Base-by-base conservation (phyloP, 2,113 vertebrate genomes). In the Eptesicus fuscus region DNA sequence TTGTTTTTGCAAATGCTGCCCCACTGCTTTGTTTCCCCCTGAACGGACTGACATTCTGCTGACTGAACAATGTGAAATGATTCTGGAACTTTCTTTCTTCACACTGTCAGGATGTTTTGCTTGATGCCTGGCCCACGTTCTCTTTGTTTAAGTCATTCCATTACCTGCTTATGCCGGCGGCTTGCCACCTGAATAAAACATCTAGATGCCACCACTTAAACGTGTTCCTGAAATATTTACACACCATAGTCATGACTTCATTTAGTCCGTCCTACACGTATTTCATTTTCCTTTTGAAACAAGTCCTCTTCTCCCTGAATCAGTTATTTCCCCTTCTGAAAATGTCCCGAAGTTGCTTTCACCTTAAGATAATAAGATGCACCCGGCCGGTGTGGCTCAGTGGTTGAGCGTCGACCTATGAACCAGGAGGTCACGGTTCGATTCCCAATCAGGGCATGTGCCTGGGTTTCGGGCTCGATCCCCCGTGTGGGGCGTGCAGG, bases 141-240 rank as follows among this genome's bases (percentile, higher is more conserved):
- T 87, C 61, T 37, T 56, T 56, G 70, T 71, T 94, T 37, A 10
- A 35, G 53, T 73, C 82, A 85, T 78, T 88, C 78, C 16, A 10
- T 95, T 76, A 82, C 32, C 92, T 35, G 30, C 61, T 84, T 70
- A 30, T 0, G 4, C 92, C 6, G 7, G 59, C 92, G 59, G 61
- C 59, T 53, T 47, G 47, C 44, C 61, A 83, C 77, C 69, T 83
- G 85, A 61, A 79, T 83, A 94, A 90, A 95, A 85, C 63, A 82
- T 88, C 37, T 28, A 73, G 42, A 90, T 63, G 56, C 61, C 20
- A 37, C 77, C 40, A 18, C 53, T 93, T 88, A 63, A 76, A 79
- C 85, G 73, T 90, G 53, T 73, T 74, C 92, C 74, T 94, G 56
- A 83, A 94, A 88, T 95, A 96, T 95, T 83, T 94, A 96, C 88